Evolutionary conservation across 1,140 invertebrate species (phyloP), one percentile per base, ranked within the genome.

Genomic region (Drosophila asahinai): DNA sequence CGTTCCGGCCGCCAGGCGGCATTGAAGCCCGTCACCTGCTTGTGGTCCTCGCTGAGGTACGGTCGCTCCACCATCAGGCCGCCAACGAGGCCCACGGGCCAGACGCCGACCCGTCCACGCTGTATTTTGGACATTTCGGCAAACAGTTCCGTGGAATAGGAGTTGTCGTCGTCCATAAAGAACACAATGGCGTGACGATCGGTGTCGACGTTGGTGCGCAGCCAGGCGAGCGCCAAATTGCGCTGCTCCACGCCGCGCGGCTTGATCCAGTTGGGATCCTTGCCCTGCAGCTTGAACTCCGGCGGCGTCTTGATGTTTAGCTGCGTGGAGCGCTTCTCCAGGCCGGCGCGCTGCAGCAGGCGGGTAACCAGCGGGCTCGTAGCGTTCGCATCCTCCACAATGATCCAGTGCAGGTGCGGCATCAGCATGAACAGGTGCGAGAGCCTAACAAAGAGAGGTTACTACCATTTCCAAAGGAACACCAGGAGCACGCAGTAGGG

Each of bases 101-200:
- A 99, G 5, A 99, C 97, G 3, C 98, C 98, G 9, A 99, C 98
- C 92, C 95, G 97, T 0, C 83, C 92, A 0, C 77, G 63, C 89
- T 96, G 94, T 5, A 98, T 96, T 81, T 95, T 95, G 15, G 95
- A 92, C 94, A 98, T 97, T 62, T 93, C 91, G 11, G 67, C 81
- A 59, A 93, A 99, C 11, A 99, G 96, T 12, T 97, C 97, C 17
- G 98, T 97, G 86, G 94, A 95, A 60, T 93, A 93, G 7, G 91
- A 81, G 61, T 99, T 99, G 92, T 99, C 99, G 93, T 99, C 99
- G 93, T 99, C 99, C 93, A 98, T 99, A 94, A 99, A 99, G 94
- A 97, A 99, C 0, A 99, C 96, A 47, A 99, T 95, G 3, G 97
- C 97, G 80, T 95, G 94, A 60, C 94, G 93, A 19, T 94, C 93